Percentiles rank a stretch among this genome's conserved stretches.
Conservation (phyloP, 2,113 vertebrate species). For the Oryzias celebensis region DNA sequence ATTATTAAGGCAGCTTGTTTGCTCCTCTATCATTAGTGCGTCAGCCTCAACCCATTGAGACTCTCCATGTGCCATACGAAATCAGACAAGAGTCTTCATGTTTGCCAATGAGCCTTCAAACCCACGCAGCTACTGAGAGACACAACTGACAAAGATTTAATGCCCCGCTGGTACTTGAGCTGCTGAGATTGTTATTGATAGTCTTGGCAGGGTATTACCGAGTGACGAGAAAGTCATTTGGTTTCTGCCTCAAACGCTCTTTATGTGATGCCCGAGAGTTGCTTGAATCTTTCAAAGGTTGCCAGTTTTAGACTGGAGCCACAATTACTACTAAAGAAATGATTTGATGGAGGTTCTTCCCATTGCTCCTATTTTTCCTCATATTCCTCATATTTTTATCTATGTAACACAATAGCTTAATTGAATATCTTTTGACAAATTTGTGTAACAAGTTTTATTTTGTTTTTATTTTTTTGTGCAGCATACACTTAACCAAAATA, state of each 20-base stretch:
- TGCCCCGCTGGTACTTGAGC: slow-evolving; percentile 2
- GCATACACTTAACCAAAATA: too few species aligned
- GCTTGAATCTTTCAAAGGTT: slow-evolving; percentile 25
- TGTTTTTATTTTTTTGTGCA: too few species aligned
- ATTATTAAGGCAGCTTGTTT: too few species aligned
- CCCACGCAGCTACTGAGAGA: slow-evolving; percentile 1
- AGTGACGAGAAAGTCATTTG: slow-evolving; percentile 10
- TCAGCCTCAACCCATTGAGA: not conserved
- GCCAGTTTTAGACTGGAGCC: slow-evolving; percentile 16
- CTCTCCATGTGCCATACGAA: not conserved
- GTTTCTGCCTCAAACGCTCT: not conserved
- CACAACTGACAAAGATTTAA: slow-evolving; percentile 15
- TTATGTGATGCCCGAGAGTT: slow-evolving; percentile 1
- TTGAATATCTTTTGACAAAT: not conserved
- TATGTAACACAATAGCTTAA: not conserved
- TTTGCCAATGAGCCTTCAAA: not conserved
- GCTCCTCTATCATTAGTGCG: too few species aligned
- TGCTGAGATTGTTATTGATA: slow-evolving; percentile 24
- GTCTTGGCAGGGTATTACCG: slow-evolving; percentile 1
- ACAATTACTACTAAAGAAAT: slow-evolving; percentile 27
- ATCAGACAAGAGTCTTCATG: not conserved
- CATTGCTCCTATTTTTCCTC: too few species aligned
- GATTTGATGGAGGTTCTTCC: not conserved
- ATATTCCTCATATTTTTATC: slow-evolving; percentile 10
- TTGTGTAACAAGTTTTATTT: not conserved